Evolutionary conservation across 2,113 vertebrate species (phyloP), one percentile per base, ranked within the genome.

Genomic region (Bagarius yarrelli): DNA sequence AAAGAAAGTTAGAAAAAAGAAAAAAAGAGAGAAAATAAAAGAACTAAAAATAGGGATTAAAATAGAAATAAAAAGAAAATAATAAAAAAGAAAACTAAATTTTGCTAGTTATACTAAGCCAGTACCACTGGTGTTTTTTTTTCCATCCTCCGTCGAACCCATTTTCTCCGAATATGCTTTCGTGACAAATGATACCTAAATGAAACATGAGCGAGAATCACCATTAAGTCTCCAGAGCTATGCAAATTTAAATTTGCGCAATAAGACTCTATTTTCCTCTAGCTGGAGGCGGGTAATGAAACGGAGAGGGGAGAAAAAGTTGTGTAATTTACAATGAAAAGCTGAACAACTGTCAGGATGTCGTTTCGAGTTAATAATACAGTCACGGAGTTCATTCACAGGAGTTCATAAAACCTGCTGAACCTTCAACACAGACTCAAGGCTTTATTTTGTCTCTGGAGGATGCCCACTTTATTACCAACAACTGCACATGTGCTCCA

Each of bases 191-290:
- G 70, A 73, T 15, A 34, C 50, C 70, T 73, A 34, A 73, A 73
- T 73, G 70, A 73, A 73, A 73, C 50, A 73, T 73, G 70, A 73
- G 50, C 21, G 50, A 55, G 70, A 34, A 55, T 55, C 50, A 34
- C 70, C 50, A 73, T 73, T 55, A 73, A 34, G 27, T 73, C 70
- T 55, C 27, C 19, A 13, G 70, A 73, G 70, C 27, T 73, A 73
- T 73, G 50, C 70, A 34, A 14, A 55, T 55, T 73, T 55, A 73
- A 73, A 73, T 73, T 73, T 73, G 50, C 27, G 12, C 70, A 34
- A 55, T 73, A 73, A 73, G 70, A 73, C 50, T 73, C 70, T 55
- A 73, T 73, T 73, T 73, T 73, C 50, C 70, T 73, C 27, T 73
- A 8, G 70, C 70, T 73, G 50, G 70, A 73, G 70, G 70, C 70